phyloP scores from a whole-genome alignment of 1,140 invertebrate species.

The Eueides isabella region DNA sequence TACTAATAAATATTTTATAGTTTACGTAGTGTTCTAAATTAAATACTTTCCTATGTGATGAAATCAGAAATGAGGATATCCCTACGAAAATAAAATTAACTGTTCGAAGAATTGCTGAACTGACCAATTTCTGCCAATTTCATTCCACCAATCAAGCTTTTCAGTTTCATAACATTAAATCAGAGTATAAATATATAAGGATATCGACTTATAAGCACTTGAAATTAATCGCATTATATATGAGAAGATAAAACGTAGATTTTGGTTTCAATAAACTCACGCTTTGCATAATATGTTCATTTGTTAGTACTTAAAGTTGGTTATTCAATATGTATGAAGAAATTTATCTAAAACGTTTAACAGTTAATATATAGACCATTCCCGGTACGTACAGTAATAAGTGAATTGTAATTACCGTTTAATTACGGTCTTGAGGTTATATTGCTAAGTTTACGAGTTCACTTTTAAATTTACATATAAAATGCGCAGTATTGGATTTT shows the following conservation, averaged over 20 bases:
- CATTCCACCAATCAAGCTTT: too few species aligned
- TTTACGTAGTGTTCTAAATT: too few species aligned
- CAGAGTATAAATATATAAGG: not conserved
- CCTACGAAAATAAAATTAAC: not conserved
- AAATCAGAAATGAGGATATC: too few species aligned
- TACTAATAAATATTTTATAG: too few species aligned
- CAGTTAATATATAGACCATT: not conserved
- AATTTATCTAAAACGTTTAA: constrained; percentile 12
- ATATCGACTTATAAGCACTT: not conserved
- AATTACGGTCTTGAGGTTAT: not conserved
- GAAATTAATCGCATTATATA: constrained; percentile 15
- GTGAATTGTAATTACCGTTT: constrained; percentile 5
- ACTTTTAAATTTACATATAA: not conserved
- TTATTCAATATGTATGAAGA: constrained; percentile 15
- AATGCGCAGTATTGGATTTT: too few species aligned
- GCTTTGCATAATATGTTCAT: constrained; percentile 17
- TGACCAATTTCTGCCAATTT: too few species aligned
- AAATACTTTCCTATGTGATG: too few species aligned
- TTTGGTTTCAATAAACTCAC: constrained; percentile 17
- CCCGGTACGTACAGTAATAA: not conserved
- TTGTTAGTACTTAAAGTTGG: constrained; percentile 9
- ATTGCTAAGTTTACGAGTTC: not conserved
- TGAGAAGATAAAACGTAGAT: constrained; percentile 5
- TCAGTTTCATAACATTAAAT: not conserved
- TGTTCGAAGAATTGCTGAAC: too few species aligned